A percentile compares a stretch with the other conserved stretches of the same genome.
Conservation (phyloP, 2,888 invertebrate species). For the Apantesis nais region DNA sequence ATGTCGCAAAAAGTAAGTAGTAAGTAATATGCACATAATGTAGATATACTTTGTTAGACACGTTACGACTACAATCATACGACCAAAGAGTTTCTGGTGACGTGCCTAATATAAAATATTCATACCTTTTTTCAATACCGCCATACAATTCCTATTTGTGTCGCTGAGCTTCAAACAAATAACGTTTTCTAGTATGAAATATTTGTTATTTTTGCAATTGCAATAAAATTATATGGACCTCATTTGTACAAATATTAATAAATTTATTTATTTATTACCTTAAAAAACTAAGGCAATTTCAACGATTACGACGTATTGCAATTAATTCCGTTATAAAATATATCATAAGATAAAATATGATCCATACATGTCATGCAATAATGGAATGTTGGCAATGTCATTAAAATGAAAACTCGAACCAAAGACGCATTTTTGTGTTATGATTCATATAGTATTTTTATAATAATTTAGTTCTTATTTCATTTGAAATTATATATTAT, state of each 20-base stretch:
- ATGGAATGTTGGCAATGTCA: background rate
- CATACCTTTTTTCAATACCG: slow-evolving; percentile 25
- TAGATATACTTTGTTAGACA: slow-evolving; percentile 42
- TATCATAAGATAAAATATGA: background rate
- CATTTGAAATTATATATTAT: background rate
- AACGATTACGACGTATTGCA: background rate
- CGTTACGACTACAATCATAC: slow-evolving; percentile 44
- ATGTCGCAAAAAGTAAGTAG: slow-evolving; percentile 16
- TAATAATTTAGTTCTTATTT: background rate
- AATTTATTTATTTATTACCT: background rate
- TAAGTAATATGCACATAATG: slow-evolving; percentile 35
- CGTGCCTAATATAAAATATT: slow-evolving; percentile 36
- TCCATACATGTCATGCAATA: background rate
- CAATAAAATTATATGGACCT: background rate
- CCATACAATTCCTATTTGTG: background rate
- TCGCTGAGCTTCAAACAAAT: background rate
- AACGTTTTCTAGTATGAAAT: background rate
- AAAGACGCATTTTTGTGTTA: background rate
- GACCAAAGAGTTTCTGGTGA: slow-evolving; percentile 52
- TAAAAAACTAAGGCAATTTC: background rate
- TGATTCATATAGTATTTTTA: background rate
- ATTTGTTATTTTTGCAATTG: background rate
- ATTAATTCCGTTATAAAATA: background rate
- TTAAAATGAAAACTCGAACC: background rate
- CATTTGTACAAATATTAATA: background rate